Evolutionary conservation across 2,113 vertebrate genomes (phyloP).

Genomic region (Heterotilapia buettikoferi): DNA sequence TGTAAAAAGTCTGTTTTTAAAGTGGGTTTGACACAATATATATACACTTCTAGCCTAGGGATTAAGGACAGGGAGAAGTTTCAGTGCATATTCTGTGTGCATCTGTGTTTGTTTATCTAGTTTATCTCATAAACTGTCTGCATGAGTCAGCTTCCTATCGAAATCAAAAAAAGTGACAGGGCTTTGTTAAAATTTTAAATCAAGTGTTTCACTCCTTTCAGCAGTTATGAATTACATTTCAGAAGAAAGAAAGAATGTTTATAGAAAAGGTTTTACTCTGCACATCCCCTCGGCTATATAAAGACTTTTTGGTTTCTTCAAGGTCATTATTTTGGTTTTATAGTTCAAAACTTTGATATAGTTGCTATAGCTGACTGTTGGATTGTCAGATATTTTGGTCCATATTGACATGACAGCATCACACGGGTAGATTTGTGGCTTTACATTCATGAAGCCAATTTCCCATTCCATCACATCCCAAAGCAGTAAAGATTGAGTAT

Average conservation of each 20-base stretch:
- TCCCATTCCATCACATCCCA: neutral
- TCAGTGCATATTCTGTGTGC: neutral
- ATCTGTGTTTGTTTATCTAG: neutral
- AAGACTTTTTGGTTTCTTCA: neutral
- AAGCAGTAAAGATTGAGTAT: neutral
- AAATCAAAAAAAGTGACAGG: neutral
- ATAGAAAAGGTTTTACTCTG: neutral
- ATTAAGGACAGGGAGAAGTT: neutral
- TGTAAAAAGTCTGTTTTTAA: neutral
- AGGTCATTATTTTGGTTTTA: neutral
- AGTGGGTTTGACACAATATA: neutral
- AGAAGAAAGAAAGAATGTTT: neutral
- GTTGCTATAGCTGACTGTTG: neutral
- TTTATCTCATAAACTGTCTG: neutral
- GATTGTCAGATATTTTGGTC: neutral
- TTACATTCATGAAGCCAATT: neutral
- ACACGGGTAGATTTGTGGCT: neutral
- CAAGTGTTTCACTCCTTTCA: neutral
- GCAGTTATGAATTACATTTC: neutral
- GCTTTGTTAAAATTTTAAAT: neutral
- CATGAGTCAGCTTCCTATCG: neutral
- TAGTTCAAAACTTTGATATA: neutral
- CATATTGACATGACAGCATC: neutral
- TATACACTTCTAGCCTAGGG: neutral
- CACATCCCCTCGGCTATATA: neutral